Base-by-base conservation (phyloP, 1,140 invertebrate genomes). In the Hycleus cichorii region DNA sequence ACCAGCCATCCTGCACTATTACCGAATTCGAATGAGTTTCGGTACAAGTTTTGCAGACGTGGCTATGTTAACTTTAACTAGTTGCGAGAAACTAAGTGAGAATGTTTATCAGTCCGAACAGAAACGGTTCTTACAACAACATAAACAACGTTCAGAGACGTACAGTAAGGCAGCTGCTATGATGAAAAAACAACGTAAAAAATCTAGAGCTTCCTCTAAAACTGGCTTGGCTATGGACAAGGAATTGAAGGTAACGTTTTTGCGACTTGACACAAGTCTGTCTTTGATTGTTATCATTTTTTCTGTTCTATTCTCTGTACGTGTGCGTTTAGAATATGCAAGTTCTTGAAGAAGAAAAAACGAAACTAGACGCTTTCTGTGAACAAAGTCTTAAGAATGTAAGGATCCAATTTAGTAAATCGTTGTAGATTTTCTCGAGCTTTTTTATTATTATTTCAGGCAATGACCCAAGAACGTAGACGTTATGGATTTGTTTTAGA, bases 401-500 rank as follows among this genome's bases (percentile, higher is more conserved):
- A 79, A 87, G 86, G 12, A 57, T 44, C 40, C 32, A 18, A 18
- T 18, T 18, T 18, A 18, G 18, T 18, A 18, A 18, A 18, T 18
- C 2, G 18, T 18, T 18, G 18, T 18, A 18, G 18, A 18, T 18
- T 18, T 18, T 18, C 18, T 18, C 1, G 18, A 18, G 18, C 18
- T 18, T 18, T 18, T 18, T 18, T 18, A 18, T 18, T 38, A 25
- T 42, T 42, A 43, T 73, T 72, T 32, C 72, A 96, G 92, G 93
- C 93, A 40, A 89, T 95, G 83, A 91, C 91, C 40, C 93, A 97
- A 76, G 93, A 97, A 74, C 81, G 93, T 59, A 82, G 92, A 57
- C 84, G 92, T 64, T 95, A 95, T 74, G 93, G 93, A 46, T 96
- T 95, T 73, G 89, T 96, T 11, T 77, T 97, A 64, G 92, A 95